Evolutionary conservation across 2,888 invertebrate species (phyloP).

Genomic region (Julus scanicus): DNA sequence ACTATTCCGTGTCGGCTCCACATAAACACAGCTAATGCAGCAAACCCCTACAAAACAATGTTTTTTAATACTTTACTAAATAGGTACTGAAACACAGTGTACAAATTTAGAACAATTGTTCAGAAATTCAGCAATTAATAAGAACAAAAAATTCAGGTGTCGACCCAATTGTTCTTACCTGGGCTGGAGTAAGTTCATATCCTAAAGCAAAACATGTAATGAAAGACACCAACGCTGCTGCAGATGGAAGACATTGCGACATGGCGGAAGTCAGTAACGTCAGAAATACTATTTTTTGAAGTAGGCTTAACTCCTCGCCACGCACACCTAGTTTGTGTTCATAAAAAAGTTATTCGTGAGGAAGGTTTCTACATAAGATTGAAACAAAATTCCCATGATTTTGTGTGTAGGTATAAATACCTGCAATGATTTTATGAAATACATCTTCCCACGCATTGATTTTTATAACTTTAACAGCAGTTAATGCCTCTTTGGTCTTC

Average conservation of each 20-base stretch:
- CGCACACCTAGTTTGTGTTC: constrained; percentile 31
- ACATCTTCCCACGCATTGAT: constrained; percentile 75
- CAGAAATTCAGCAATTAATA: not conserved
- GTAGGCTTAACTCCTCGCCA: constrained; percentile 21
- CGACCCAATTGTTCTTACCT: constrained; percentile 33
- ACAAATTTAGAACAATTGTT: not conserved
- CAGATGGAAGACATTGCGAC: constrained; percentile 53
- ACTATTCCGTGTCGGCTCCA: constrained; percentile 53
- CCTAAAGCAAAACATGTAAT: constrained; percentile 52
- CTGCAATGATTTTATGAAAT: constrained; percentile 69
- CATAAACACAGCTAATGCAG: constrained; percentile 53
- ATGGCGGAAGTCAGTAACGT: constrained; percentile 45
- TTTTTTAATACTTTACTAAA: not conserved
- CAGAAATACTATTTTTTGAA: constrained; percentile 54
- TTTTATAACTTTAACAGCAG: constrained; percentile 73
- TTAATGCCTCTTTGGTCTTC: constrained; percentile 72
- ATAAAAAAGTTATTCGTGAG: not conserved
- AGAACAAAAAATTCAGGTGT: not conserved
- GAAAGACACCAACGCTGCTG: constrained; percentile 49
- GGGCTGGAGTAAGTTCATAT: constrained; percentile 32
- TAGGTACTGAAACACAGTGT: not conserved
- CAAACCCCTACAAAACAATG: constrained; percentile 47
- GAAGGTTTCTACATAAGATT: not conserved
- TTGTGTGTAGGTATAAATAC: constrained; percentile 60
- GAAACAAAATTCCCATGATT: not conserved